Percentiles rank a stretch among this genome's conserved stretches.
These are phyloP conservation scores for Probosciger aterrimus DNA, from an alignment of 2,113 vertebrate genomes.

Conservation along the genomic window DNA sequence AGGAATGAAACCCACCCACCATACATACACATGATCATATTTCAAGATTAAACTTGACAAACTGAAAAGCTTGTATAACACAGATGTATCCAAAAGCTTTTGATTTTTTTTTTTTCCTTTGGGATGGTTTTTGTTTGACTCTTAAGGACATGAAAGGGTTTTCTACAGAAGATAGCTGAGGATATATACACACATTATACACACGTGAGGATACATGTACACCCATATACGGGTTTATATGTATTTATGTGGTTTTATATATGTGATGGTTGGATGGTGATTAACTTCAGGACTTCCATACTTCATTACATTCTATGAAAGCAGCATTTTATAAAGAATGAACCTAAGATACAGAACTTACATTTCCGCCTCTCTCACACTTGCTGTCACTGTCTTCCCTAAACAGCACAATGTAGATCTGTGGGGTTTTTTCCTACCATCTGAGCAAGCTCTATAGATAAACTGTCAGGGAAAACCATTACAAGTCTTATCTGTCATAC, in stretches of 20 bases:
- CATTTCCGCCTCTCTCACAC: not conserved
- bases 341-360: not conserved
- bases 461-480: not conserved
- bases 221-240: fast-evolving
- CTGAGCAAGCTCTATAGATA: not conserved
- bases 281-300: not conserved
- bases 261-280: too few species aligned
- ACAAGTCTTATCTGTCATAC: not conserved
- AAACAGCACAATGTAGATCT: not conserved
- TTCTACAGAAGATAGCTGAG: not conserved
- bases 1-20: not conserved
- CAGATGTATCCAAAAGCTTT: not conserved
- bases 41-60: not conserved
- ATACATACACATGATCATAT: not conserved
- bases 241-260: not conserved
- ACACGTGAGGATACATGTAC: not conserved
- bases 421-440: not conserved
- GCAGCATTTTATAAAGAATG: not conserved
- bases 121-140: not conserved
- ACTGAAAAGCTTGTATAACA: not conserved
- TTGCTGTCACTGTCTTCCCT: not conserved
- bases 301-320: not conserved
- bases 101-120: not conserved
- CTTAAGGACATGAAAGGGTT: not conserved
- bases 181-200: fast-evolving